Conservation (phyloP, 2,113 vertebrate genomes). For the Cheirogaleus medius region DNA sequence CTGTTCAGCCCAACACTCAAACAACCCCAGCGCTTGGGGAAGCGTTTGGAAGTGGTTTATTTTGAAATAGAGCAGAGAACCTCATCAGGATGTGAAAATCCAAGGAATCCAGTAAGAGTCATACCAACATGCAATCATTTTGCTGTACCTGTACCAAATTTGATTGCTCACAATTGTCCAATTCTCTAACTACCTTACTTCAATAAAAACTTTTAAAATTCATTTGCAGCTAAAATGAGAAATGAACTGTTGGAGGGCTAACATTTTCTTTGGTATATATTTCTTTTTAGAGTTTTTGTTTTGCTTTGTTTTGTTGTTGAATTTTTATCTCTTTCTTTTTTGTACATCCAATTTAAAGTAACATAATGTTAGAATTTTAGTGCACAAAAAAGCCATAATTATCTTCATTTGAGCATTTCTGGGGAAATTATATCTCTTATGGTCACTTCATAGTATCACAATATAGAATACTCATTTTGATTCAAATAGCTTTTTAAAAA, state of each 20-base stretch:
- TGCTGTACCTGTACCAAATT: neutral
- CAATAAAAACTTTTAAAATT: slow-evolving; percentile 47
- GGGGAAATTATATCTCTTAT: neutral
- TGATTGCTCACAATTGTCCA: slow-evolving; percentile 29
- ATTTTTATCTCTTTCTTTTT: neutral
- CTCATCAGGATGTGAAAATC: slow-evolving; percentile 28
- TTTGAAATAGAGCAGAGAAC: slow-evolving; percentile 54
- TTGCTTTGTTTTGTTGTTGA: neutral
- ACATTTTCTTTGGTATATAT: neutral
- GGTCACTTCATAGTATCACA: neutral
- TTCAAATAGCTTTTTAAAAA: neutral
- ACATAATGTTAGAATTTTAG: neutral
- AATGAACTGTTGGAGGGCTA: neutral
- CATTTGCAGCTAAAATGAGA: slow-evolving; percentile 2
- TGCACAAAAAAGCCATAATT: neutral
- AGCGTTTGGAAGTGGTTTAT: slow-evolving; percentile 63
- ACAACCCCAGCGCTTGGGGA: slow-evolving; percentile 57
- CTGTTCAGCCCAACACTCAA: slow-evolving; percentile 74
- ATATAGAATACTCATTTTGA: neutral
- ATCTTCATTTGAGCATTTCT: neutral
- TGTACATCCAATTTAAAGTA: neutral
- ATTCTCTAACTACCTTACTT: slow-evolving; percentile 40
- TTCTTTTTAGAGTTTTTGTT: neutral
- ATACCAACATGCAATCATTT: neutral
- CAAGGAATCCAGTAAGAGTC: neutral